Base-by-base conservation (phyloP, 2,888 invertebrate genomes). In the Lasius platythorax region DNA sequence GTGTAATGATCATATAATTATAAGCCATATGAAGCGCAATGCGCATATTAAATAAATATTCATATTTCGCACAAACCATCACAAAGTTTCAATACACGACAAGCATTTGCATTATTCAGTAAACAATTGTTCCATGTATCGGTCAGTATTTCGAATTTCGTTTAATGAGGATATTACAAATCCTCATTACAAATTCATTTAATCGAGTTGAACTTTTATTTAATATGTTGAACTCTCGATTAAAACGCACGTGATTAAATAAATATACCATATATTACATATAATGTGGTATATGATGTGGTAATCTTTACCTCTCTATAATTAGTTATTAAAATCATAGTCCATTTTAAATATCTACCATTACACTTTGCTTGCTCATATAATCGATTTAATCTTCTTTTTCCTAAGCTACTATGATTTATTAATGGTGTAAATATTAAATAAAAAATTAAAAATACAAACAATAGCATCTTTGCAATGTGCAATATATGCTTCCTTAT, bases 121-220 rank as follows among this genome's bases (percentile, higher is more conserved):
- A 81, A 81, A 79, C 73, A 50, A 12, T 63, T 5, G 43, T 68
- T 43, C 23, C 33, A 46, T 66, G 43, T 40, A 43, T 58, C 15
- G 37, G 23, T 61, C 23, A 61, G 9, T n/a, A 78, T 37, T 37
- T 37, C n/a, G 30, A 37, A 73, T 73, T 79, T 61, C 33, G 8
- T 61, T 37, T 61, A 63, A 79, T 46, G 30, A 70, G 15, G 12
- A 68, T 68, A 50, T 15, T 37, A 37, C 37, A 37, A 37, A 37
- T 37, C 3, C 8, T 72, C 33, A 79, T 79, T 79, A 73, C 30
- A 12, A 63, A 73, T 37, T 73, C n/a, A 63, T 81, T 73, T 81
- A 63, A 61, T 30, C 72, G 46, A 40, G 46, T 40, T 81, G n/a
- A 58, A 73, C 28, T 81, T 81, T 81, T 73, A 73, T 70, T 33